Base-by-base conservation (phyloP, 2,888 invertebrate genomes). In the Acrocera orbiculus region DNA sequence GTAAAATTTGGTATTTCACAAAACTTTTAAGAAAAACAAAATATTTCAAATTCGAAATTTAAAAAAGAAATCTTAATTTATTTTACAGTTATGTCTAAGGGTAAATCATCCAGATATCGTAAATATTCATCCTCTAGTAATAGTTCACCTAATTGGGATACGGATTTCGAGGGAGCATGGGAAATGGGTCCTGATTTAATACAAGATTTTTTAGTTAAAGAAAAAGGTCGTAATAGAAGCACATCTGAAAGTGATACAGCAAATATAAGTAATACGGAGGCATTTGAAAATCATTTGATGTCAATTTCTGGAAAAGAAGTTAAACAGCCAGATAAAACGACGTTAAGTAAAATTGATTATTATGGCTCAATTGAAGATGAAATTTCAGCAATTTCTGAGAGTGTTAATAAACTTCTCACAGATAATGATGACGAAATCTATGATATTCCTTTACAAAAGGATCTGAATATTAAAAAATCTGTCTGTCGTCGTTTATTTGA, bases 151-250 rank as follows among this genome's bases (percentile, higher is more conserved):
- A 43, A 46, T 36, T 55, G 54, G 54, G 54, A 55, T 41, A 54
- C 52, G 15, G 52, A 55, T 44, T 55, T 55, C 34, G 51, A 52
- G 39, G 54, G 53, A 17, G 47, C 51, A 37, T 55, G 54, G 54
- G 54, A 55, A 47, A 55, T 55, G 54, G 53, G 53, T 24, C 47
- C 47, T 32, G 53, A 55, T 47, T 39, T 53, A 25, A 53, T 53
- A n/a, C 49, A 50, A 34, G 54, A 55, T 40, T 54, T 54, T 39
- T 45, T 54, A 27, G 39, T 46, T 7, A 48, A 46, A 33, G 46
- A 49, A 43, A 47, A 44, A 38, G 49, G 50, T 20, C 49, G 50
- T 19, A 51, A 52, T 45, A 46, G 49, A 3, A 48, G 49, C 35
- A 50, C 47, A 34, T 51, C 51, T 13, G 51, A 51, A 28, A 47